These are phyloP conservation scores for Barnardius zonarius DNA, from an alignment of 2,113 vertebrate species.

Conservation along the genomic window DNA sequence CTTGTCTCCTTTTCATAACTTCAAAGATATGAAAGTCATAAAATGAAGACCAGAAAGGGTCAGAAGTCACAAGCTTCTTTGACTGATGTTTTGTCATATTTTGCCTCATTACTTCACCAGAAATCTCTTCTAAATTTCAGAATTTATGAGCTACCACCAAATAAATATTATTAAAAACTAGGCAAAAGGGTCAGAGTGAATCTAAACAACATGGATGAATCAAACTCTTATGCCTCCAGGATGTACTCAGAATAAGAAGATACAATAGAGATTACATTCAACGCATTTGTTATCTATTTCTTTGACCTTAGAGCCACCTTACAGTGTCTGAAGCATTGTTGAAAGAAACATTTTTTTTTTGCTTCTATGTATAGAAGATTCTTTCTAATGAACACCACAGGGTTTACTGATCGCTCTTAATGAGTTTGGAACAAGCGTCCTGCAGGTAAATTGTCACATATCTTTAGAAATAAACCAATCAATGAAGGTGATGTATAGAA, in stretches of 20 bases:
- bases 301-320: slow-evolving; percentile 67
- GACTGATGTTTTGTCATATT: slow-evolving; percentile 72
- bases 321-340: slow-evolving; percentile 32
- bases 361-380: slow-evolving; percentile 52
- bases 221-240: not conserved
- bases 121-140: slow-evolving; percentile 34
- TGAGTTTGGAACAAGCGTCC: slow-evolving; percentile 57
- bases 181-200: not conserved
- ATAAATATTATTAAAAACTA: slow-evolving; percentile 60
- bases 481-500: slow-evolving; percentile 43
- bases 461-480: slow-evolving; percentile 64
- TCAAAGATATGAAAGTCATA: slow-evolving; percentile 85
- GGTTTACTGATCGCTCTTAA: slow-evolving; percentile 72
- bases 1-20: slow-evolving; percentile 82
- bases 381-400: slow-evolving; percentile 72
- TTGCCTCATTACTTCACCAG: slow-evolving; percentile 60
- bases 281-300: slow-evolving; percentile 51
- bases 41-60: slow-evolving; percentile 75
- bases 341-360: slow-evolving; percentile 37
- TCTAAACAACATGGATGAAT: slow-evolving; percentile 1
- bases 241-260: slow-evolving; percentile 25
- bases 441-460: slow-evolving; percentile 63
- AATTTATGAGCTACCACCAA: slow-evolving; percentile 28
- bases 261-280: slow-evolving; percentile 15
- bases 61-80: slow-evolving; percentile 70